Conservation (phyloP, 2,113 vertebrate species). For the Helogale parvula region DNA sequence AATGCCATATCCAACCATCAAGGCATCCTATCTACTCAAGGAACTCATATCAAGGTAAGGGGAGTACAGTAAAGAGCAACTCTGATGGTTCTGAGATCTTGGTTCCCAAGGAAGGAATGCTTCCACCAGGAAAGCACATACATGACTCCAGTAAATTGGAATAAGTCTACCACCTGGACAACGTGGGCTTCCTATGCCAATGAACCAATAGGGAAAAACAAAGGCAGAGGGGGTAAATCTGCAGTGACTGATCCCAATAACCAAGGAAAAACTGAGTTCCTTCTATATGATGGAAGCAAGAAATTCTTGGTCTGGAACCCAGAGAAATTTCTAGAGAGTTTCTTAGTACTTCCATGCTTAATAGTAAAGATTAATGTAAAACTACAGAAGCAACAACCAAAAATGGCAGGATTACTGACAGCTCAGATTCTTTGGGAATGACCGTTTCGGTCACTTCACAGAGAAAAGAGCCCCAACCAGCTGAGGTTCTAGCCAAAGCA, state of each 20-base stretch:
- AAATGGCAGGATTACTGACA: not conserved
- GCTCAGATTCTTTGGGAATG: not conserved
- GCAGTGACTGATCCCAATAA: not conserved
- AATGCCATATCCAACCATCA: not conserved
- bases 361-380: not conserved
- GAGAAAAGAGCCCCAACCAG: not conserved
- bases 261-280: not conserved
- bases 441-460: not conserved
- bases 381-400: not conserved
- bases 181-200: not conserved
- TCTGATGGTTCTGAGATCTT: not conserved
- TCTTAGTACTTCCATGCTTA: not conserved
- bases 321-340: not conserved
- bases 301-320: not conserved
- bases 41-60: not conserved
- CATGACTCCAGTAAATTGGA: not conserved
- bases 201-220: not conserved
- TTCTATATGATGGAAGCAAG: not conserved
- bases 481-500: not conserved
- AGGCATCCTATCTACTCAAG: not conserved
- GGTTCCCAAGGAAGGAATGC: not conserved
- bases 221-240: not conserved
- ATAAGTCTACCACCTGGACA: not conserved
- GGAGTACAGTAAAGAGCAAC: not conserved
- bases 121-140: not conserved